phyloP scores from a whole-genome alignment of 2,888 invertebrate genomes.

The Helleia helle region DNA sequence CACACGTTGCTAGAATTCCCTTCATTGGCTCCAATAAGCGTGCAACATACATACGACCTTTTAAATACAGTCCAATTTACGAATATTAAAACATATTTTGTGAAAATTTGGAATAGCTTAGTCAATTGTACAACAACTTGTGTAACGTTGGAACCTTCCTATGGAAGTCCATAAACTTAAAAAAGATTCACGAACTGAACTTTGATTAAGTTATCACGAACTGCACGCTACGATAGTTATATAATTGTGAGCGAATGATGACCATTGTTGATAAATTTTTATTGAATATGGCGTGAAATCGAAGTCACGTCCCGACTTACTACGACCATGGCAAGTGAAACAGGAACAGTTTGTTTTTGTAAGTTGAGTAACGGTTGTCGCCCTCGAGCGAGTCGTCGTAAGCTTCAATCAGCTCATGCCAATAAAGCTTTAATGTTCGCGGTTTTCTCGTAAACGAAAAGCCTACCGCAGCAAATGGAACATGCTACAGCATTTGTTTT shows the following conservation, averaged over 20 bases:
- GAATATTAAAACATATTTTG: too few relatives aligned
- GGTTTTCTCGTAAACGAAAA: constrained; percentile 8
- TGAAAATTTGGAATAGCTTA: too few relatives aligned
- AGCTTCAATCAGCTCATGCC: background rate
- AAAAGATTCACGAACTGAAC: constrained; percentile 6
- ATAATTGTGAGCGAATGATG: constrained; percentile 42
- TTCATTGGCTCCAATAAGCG: constrained; percentile 47
- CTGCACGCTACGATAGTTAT: constrained; percentile 41
- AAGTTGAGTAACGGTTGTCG: constrained; percentile 53
- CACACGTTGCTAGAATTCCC: constrained; percentile 41
- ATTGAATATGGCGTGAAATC: constrained; percentile 53
- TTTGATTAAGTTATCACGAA: constrained; percentile 30
- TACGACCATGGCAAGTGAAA: constrained; percentile 58
- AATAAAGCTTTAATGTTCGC: constrained; percentile 5
- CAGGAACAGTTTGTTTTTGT: constrained; percentile 55
- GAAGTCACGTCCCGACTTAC: constrained; percentile 51
- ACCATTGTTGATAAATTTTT: constrained; percentile 38
- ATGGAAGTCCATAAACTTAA: background rate
- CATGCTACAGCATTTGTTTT: too few relatives aligned
- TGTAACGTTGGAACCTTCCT: too few relatives aligned
- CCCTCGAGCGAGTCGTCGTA: constrained; percentile 32
- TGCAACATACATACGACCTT: constrained; percentile 21
- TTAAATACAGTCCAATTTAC: too few relatives aligned
- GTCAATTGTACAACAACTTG: too few relatives aligned
- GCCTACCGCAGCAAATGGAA: background rate